phyloP scores from a whole-genome alignment of 2,113 vertebrate species.

The Anoura caudifer region DNA sequence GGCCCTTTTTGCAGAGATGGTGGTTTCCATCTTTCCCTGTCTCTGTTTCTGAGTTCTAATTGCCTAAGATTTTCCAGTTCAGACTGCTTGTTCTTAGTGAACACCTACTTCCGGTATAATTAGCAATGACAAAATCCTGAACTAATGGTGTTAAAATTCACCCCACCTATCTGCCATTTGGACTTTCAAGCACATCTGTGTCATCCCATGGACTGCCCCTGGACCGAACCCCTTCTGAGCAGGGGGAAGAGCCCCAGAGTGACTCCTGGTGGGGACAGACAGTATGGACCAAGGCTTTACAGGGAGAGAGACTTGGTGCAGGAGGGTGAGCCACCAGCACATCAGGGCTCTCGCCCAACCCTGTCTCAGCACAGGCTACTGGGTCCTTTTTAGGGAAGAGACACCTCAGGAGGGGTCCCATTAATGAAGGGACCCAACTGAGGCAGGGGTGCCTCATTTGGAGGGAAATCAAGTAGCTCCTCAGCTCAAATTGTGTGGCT shows the following conservation, averaged over 20 bases:
- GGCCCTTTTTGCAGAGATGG: background rate
- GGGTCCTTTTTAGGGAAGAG: background rate
- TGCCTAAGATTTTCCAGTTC: background rate
- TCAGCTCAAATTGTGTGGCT: background rate
- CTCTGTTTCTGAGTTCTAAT: background rate
- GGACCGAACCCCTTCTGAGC: background rate
- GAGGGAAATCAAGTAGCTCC: background rate
- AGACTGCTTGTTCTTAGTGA: background rate
- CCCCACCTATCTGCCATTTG: background rate
- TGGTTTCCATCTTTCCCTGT: background rate
- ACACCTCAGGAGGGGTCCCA: background rate
- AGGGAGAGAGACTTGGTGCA: background rate
- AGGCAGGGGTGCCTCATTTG: background rate
- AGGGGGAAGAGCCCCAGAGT: background rate
- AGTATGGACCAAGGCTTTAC: accelerated
- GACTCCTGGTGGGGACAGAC: background rate
- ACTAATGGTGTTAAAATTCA: background rate
- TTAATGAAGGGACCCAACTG: background rate
- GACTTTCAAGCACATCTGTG: background rate
- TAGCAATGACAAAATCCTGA: background rate
- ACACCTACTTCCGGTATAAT: background rate
- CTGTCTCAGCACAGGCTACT: background rate
- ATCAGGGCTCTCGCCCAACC: background rate
- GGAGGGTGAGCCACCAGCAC: background rate
- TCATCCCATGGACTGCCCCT: accelerated